Conservation (phyloP, 2,113 vertebrate species). For the Hydropotes inermis region DNA sequence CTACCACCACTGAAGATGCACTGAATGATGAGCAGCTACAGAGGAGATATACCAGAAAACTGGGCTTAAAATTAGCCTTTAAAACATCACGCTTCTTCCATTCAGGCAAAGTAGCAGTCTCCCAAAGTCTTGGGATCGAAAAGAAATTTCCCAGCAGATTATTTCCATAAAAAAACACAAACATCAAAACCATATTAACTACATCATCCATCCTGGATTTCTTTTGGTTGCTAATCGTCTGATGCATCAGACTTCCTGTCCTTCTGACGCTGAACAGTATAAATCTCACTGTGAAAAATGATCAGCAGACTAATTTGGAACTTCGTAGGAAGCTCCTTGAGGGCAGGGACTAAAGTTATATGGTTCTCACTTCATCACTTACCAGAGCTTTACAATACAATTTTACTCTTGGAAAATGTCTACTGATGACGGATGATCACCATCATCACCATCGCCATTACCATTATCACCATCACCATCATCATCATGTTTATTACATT, state of each 20-base stretch:
- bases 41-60: not conserved
- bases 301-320: not conserved
- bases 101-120: not conserved
- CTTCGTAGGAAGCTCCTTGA: not conserved
- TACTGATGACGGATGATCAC: not conserved
- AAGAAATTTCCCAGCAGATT: not conserved
- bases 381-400: not conserved
- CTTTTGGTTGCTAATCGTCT: not conserved
- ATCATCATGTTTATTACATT: not conserved
- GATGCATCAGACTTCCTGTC: not conserved
- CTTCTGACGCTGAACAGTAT: not conserved
- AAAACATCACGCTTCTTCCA: not conserved
- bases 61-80: not conserved
- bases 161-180: not conserved
- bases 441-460: not conserved
- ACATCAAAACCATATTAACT: not conserved
- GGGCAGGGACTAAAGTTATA: not conserved
- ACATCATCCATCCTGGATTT: not conserved
- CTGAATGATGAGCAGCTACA: rapidly evolving
- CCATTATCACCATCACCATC: not conserved
- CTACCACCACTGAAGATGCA: not conserved
- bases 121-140: not conserved
- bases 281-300: not conserved
- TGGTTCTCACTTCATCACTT: no score
- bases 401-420: not conserved